These are phyloP conservation scores for Pachymerium ferrugineum DNA, from an alignment of 2,888 invertebrate species.

Conservation along the genomic window DNA sequence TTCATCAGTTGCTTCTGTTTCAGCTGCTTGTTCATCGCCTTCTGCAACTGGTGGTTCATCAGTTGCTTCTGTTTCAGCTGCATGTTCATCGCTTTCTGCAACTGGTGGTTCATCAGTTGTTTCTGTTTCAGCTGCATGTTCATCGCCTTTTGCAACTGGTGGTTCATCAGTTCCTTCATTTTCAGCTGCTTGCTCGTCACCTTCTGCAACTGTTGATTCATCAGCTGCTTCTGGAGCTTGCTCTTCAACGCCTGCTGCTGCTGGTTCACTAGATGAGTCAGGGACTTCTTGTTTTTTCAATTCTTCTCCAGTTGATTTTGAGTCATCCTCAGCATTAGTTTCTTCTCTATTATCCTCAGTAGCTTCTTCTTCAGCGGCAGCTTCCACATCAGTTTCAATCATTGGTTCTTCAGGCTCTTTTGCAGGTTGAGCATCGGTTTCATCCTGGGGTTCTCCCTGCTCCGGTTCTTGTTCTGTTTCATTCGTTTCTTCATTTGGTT, in stretches of 20 bases:
- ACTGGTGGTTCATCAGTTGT: not conserved
- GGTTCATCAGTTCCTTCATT: constrained; percentile 25
- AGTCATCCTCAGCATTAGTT: constrained; percentile 23
- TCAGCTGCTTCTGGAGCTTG: not conserved
- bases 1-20: not conserved
- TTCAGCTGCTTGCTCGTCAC: not conserved
- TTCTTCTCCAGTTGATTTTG: constrained; percentile 35
- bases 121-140: constrained; percentile 31
- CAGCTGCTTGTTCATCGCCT: constrained; percentile 38
- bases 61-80: not conserved
- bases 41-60: constrained; percentile 6
- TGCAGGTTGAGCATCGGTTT: not conserved
- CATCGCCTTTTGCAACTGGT: not conserved
- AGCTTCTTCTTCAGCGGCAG: not conserved
- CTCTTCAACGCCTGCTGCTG: not conserved
- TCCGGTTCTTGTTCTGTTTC: not conserved
- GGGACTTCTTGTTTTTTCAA: constrained; percentile 33
- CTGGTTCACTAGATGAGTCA: not conserved
- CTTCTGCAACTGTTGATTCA: not conserved
- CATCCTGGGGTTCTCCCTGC: not conserved
- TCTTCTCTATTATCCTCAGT: not conserved
- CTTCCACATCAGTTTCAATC: not conserved
- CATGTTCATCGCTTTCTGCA: not conserved
- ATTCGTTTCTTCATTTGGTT: not conserved
- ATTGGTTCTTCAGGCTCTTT: not conserved